Evolutionary conservation across 2,113 vertebrate genomes (phyloP), one percentile per base, ranked within the genome.

Genomic region (Eudyptes chrysolophus): DNA sequence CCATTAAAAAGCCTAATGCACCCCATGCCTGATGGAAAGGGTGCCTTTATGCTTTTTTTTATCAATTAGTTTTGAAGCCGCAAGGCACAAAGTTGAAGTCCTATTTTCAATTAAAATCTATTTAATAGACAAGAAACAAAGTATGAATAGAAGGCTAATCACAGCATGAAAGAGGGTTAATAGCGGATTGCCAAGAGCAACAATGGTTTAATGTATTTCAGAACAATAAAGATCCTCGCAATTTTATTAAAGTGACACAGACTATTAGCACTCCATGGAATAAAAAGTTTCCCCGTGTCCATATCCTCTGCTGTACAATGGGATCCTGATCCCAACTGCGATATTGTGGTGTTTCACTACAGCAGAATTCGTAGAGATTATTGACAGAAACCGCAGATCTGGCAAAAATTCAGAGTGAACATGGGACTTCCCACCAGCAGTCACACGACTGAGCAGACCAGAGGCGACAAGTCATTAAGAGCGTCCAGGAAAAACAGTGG

Each of bases 161-260:
- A 80, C 93, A 94, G 96, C 89, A 92, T 84, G 94, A 93, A 96
- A 88, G 93, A 85, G 72, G 84, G 95, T 95, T 97, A 94, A 96
- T 80, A 94, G 89, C 26, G 2, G 75, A 87, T 86, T 92, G 96
- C 92, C 96, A 95, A 81, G 69, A 94, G 96, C 92, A 96, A 90
- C 90, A 90, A 86, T 27, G 3, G 90, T 88, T 96, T 92, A 89
- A 94, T 88, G 93, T 40, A 74, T 78, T 93, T 68, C 82, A 66
- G 92, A 93, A 96, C 87, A 96, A 92, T 88, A 93, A 93, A 72
- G 79, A 80, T 40, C 42, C 66, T 55, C 6, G 7, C 51, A 22
- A 68, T 91, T 93, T 90, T 62, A 86, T 54, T 86, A 13, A 90
- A 97, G 84, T 84, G 87, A 88, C 78, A 92, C 16, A 55, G 79